Evolutionary conservation across 2,797 vertebrate species (phyloP), one percentile per base, ranked within the genome.

Genomic region (Lophotriccus pileatus): DNA sequence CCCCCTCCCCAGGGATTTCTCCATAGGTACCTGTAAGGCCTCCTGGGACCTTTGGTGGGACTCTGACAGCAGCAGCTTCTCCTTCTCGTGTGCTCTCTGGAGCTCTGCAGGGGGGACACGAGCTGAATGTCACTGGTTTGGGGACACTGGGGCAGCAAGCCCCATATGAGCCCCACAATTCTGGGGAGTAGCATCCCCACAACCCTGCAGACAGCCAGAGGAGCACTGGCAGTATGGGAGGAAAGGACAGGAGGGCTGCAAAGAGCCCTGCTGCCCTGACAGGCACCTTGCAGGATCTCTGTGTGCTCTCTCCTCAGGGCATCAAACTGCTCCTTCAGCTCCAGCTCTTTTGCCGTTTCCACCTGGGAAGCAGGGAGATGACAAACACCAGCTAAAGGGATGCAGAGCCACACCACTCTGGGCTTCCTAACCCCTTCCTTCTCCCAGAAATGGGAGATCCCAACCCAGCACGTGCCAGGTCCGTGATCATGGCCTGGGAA

Each of bases 271-370:
- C 19, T 82, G 36, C 34, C 49, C 53, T 1, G 2, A 28, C 7
- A n/a, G 79, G 50, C 94, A 99, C 99, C 99, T 98, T 94, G 95
- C 18, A 98, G 64, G 24, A 75, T 86, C 56, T 94, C 97, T 2
- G 93, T 94, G 13, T 98, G 97, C 60, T 98, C 96, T 43, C 95
- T 97, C 21, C 95, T 97, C 32, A 97, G 94, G 50, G 59, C 80
- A 39, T 97, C 92, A 41, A 96, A 95, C 78, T 95, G 98, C n/a
- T 97, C 89, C 74, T 90, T 97, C 62, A 98, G 96, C 60, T 98
- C 98, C 11, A 95, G 92, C 34, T 98, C 94, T 27, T 95, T 98
- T 89, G 98, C 98, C 4, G 97, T 97, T 94, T 97, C 98, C 90
- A 98, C 98, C 99, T 99, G 95, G 70, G 58, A 96, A 89, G 8